Base-by-base conservation (phyloP, 2,888 invertebrate genomes). In the Cacoxenus indagator region DNA sequence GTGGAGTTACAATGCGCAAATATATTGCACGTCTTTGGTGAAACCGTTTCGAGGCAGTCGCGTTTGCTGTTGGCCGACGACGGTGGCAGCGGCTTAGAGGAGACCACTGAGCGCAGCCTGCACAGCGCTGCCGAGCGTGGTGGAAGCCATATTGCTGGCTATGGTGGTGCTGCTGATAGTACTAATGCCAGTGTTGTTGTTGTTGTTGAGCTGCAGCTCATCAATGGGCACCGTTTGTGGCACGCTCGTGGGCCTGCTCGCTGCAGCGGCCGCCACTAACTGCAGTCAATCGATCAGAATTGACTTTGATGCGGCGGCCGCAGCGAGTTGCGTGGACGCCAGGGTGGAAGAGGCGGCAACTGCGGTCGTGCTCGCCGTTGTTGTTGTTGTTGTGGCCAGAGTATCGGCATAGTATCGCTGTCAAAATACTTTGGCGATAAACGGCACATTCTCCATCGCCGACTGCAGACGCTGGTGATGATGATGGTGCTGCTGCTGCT, bases 361-460 rank as follows among this genome's bases (percentile, higher is more conserved):
- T 26, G 70, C 64, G 31, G 74, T 65, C 14, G 76, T 68, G 48
- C 48, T 70, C 46, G 65, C 57, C 8, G 69, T 70, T 31, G 69
- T 69, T 68, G 74, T 71, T 9, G 73, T 81, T 65, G 80, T 77
- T 68, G 77, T 71, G 51, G 77, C 82, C 78, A 87, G 65, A 11
- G 83, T 84, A 59, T 88, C 87, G 57, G 87, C 87, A 73, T 88
- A 88, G 81, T 88, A 88, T 81, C 87, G 80, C 75, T 89, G 88
- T 88, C 88, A 88, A 84, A 88, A 88, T 69, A 89, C 89, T 81
- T 89, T 88, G 2, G 89, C 89, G 43, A 88, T 89, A 69, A 88
- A 89, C 6, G 88, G 88, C 17, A 87, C 85, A 68, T 84, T 86
- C 65, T 86, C 88, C 75, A 86, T 78, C 62, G 84, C 78, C 14